Evolutionary conservation across 1,140 invertebrate species (phyloP), one percentile per base, ranked within the genome.

Genomic region (Drosophila suzukii): DNA sequence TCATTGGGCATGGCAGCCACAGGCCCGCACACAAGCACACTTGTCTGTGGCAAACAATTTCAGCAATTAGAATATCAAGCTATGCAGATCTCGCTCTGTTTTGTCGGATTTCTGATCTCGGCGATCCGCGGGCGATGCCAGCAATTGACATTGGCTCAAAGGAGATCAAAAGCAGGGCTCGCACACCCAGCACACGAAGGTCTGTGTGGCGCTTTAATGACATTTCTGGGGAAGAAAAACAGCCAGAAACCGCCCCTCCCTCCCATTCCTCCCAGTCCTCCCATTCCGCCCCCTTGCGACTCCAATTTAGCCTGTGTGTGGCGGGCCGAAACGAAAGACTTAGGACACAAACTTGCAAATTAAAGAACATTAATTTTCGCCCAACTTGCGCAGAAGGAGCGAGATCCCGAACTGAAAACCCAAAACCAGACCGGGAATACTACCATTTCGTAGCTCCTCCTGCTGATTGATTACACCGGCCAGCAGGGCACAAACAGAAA

Each of bases 21-120:
- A 80, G 57, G 41, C 41, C 56, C 61, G 65, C 47, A 75, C 43
- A 65, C 44, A 70, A 39, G 54, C 71, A 75, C 81, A 85, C 81
- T 85, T 85, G 81, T 85, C 77, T 81, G 60, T 56, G 63, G 54
- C 82, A 81, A 89, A 85, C 84, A 89, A 89, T 89, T 89, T 89
- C 78, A 89, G 84, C 85, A 89, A 89, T 89, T 89, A 89, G 85
- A 90, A 89, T 89, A 89, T 89, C 84, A 90, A 90, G 77, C 81
- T 71, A 89, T 89, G 73, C 81, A 89, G 84, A 88, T 88, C 83
- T 83, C 58, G 51, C 41, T 34, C 66, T 62, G 58, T 50, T 63
- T 34, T 34, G 7, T 34, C 8, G 32, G 27, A 27, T 27, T 27
- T 34, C 32, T 8, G 32, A 58, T 63, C 58, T 51, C 38, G 6